Base-by-base conservation (phyloP, 2,113 vertebrate species). In the Atherinomorus stipes region DNA sequence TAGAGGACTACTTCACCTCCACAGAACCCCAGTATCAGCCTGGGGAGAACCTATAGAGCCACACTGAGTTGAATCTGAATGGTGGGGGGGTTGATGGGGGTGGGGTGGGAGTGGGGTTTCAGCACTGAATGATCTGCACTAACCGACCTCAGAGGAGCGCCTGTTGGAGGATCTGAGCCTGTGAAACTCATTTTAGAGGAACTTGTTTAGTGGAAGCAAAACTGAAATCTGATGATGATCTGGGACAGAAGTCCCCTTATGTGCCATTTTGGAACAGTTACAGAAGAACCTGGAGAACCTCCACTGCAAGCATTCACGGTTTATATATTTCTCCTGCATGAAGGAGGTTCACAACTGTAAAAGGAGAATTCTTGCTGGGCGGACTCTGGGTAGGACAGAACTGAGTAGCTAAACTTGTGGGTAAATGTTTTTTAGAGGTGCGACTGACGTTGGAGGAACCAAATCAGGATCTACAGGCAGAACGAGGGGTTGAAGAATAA, bases 1-100 rank as follows among this genome's bases (percentile, higher is more conserved):
- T 99, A 91, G 98, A 99, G 93, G 98, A 99, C 94, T 99, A 99
- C 90, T 99, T 99, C 92, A 99, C 98, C 25, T 96, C 98, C 52
- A 99, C 98, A 11, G 98, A 99, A 92, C 97, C 97, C 74, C 98
- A 99, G 90, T 99, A 99, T 91, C 97, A 99, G 92, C 97, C 97
- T 0, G 97, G 97, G 60, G 97, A 99, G 93, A 98, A 99, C 90
- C 94, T 99, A 94, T 99, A 98, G 88, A 80, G 86, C 68, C 63
- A 42, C 70, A 49, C 73, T 76, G 71, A 80, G 72, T 19, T 25
- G 23, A 80, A 75, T 28, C 63, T n/a, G 22, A 19, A 21, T 7
- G n/a, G 45, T 19, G 34, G 42, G 40, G 44, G 18, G 44, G 31
- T 34, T 8, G 21, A 37, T n/a, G 47, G 34, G 40, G 18, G n/a